Evolutionary conservation across 2,797 vertebrate genomes (phyloP), one percentile per base, ranked within the genome.

Genomic region (Syngnathus acus): DNA sequence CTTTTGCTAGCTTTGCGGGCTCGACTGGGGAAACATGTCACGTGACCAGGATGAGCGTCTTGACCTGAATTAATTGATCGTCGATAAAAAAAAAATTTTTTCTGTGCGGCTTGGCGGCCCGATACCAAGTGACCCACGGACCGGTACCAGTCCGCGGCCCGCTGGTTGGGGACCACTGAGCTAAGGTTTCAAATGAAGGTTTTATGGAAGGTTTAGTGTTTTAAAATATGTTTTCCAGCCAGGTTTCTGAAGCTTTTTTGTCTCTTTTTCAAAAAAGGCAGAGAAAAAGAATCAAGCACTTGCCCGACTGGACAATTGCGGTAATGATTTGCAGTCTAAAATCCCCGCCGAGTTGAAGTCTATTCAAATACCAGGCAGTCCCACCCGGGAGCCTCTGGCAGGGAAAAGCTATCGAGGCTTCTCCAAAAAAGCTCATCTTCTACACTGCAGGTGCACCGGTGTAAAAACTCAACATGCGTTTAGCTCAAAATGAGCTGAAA

Each of bases 391-490:
- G 72, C 75, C 78, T 67, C 62, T 76, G 79, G 76, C 77, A 79
- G 73, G 71, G 60, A 79, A 64, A 51, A 82, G 72, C 65, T 67
- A 80, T 68, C 53, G 74, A 54, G 9, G 47, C 74, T 70, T 69
- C 71, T 78, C 69, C 70, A 78, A 78, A 84, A 40, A 84, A 82
- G 73, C 74, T 69, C 83, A 87, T 87, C 84, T 84, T 68, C 68
- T 60, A 68, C 87, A 82, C 82, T 75, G 78, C 76, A 74, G 82
- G 76, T 78, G 80, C 64, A 69, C 9, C 14, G 67, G 65, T 61
- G 75, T 73, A 73, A 79, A 45, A 82, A 71, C 62, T 57, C 61
- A 77, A 61, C 42, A 45, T 74, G 67, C 69, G 82, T 74, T 77
- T 74, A 78, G 70, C 65, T 76, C 73, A 78, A 78, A 87, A 82